Evolutionary conservation across 30 jellyfish, hydroid and myxozoan species (phyloP).

Genomic region (Aurelia coerulea): DNA sequence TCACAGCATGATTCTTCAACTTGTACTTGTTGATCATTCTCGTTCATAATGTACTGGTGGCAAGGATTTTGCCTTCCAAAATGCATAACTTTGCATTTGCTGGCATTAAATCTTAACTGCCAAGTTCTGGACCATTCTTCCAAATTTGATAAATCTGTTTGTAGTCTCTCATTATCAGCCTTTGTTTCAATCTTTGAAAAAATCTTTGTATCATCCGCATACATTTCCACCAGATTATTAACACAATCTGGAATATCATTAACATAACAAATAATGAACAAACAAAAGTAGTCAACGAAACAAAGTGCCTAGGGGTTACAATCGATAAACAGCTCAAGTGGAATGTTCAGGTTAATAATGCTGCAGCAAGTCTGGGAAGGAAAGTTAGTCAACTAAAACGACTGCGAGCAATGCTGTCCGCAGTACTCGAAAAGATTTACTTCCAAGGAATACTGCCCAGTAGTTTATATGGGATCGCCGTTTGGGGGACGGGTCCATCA

Average conservation of each 20-base stretch:
- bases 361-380: constrained; percentile 11
- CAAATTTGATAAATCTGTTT: background rate
- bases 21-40: background rate
- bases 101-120: too few relatives aligned
- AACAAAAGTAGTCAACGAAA: constrained; percentile 1
- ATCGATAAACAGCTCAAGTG: constrained; percentile 5
- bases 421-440: background rate
- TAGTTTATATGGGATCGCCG: too few relatives aligned
- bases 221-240: constrained; percentile 18
- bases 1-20: constrained; percentile 28
- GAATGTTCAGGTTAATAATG: background rate
- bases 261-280: constrained; percentile 10
- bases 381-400: background rate
- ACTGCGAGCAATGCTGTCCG: background rate
- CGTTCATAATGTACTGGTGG: too few relatives aligned
- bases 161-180: constrained; percentile 2
- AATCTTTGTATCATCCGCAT: constrained; percentile 42
- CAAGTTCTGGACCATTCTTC: too few relatives aligned
- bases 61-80: too few relatives aligned
- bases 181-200: constrained; percentile 29
- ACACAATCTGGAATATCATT: constrained; percentile 49
- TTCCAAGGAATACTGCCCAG: too few relatives aligned
- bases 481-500: too few relatives aligned
- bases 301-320: background rate
- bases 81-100: too few relatives aligned